Base-by-base conservation (phyloP, 2,888 invertebrate genomes). In the Chrysolina haemoptera region DNA sequence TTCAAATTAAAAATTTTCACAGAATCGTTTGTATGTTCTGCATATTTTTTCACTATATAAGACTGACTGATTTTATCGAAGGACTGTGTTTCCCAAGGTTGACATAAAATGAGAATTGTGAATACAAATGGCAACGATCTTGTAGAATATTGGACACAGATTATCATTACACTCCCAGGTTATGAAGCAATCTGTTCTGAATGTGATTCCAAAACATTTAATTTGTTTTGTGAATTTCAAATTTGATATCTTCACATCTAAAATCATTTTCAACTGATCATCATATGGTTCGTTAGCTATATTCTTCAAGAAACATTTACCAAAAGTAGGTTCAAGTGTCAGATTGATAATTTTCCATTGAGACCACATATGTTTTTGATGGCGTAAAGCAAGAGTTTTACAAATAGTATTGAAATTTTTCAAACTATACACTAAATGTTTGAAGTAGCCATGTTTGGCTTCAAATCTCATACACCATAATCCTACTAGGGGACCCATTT, bases 391-490 rank as follows among this genome's bases (percentile, higher is more conserved):
- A 8, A 63, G 41, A 43, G 70, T 70, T 67, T 71, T 50, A 11
- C 50, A 27, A 66, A 70, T 5, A 71, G 27, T 66, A 71, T 67
- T 71, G 50, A 50, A 71, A 50, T 73, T 73, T 73, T 62, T 62
- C n/a, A 72, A 69, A n/a, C 55, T 72, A n/a, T 35, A 10, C 14
- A 18, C 40, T 22, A 68, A 41, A 18, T 72, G 20, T 67, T 72
- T 69, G 41, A 68, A 68, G 43, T 59, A 68, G 12, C 35, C 55
- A 71, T 76, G 70, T 46, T 76, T 76, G 8, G 70, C 63, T 66
- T 70, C 76, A 43, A 62, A 69, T 35, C 73, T 43, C 71, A 68
- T 74, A 14, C 55, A 27, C 76, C 76, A 76, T 41, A 76, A 70
- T 18, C 50, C 14, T 43, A 68, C 71, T 20, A 76, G 48, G 2